Percentiles rank a stretch among this genome's conserved stretches.
phyloP scores from a whole-genome alignment of 1,140 invertebrate genomes.

The Papilio polytes region DNA sequence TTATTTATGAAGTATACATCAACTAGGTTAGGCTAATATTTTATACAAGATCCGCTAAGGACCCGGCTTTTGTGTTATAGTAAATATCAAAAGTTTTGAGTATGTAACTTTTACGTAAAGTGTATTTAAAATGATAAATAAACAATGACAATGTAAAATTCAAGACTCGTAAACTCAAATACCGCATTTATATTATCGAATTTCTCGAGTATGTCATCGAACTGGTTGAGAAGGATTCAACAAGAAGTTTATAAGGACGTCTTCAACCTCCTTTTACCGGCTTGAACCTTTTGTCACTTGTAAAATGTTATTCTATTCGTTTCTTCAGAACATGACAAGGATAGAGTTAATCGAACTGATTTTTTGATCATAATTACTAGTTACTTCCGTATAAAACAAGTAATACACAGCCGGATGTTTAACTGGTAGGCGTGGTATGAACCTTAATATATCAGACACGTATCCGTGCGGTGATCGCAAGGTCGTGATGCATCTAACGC shows the following conservation, averaged over 20 bases:
- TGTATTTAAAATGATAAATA: not conserved
- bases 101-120: not conserved
- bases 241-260: not conserved
- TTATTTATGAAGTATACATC: not conserved
- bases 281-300: too few species aligned
- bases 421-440: conserved; percentile 22
- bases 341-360: too few species aligned
- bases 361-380: too few species aligned
- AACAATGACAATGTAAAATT: not conserved
- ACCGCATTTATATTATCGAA: not conserved
- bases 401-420: conserved; percentile 19
- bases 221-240: not conserved
- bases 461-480: conserved; percentile 35
- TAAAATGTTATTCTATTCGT: too few species aligned
- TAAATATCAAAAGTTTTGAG: not conserved
- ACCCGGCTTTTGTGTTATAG: not conserved
- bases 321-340: too few species aligned
- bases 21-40: not conserved
- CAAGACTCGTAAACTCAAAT: not conserved
- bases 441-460: conserved; percentile 30
- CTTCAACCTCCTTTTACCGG: not conserved
- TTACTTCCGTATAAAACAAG: not conserved
- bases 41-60: not conserved
- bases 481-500: conserved; percentile 39
- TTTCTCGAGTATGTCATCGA: not conserved